Conservation (phyloP, 2,113 vertebrate genomes). For the Mungos mungo region DNA sequence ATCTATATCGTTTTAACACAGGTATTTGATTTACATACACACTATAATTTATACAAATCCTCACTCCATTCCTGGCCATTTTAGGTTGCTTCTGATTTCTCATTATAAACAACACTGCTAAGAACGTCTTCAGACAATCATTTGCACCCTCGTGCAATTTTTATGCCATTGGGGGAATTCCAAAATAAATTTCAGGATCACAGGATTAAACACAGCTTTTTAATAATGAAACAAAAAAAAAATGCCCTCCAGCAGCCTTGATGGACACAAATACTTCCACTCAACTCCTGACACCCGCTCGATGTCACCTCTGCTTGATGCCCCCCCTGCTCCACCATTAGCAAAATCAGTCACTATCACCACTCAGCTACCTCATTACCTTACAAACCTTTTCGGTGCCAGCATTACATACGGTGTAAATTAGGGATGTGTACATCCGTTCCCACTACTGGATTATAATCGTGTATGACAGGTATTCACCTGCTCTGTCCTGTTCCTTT, state of each 20-base stretch:
- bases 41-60: background rate
- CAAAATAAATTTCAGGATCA: background rate
- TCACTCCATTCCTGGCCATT: background rate
- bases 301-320: background rate
- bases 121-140: background rate
- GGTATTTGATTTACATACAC: background rate
- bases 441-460: background rate
- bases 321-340: background rate
- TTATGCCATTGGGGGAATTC: background rate
- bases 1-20: background rate
- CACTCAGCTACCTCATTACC: background rate
- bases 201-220: background rate
- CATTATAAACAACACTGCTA: background rate
- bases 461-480: background rate
- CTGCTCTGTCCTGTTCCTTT: background rate
- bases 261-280: background rate
- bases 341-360: background rate
- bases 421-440: background rate
- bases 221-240: background rate
- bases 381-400: background rate
- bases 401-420: background rate
- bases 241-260: background rate
- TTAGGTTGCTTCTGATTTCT: background rate
- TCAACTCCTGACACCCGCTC: background rate
- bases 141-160: background rate